Percentiles rank a stretch among this genome's conserved stretches.
These are phyloP conservation scores for Pseudomyrmex cubaensis DNA, from an alignment of 1,140 invertebrate species.

Conservation along the genomic window DNA sequence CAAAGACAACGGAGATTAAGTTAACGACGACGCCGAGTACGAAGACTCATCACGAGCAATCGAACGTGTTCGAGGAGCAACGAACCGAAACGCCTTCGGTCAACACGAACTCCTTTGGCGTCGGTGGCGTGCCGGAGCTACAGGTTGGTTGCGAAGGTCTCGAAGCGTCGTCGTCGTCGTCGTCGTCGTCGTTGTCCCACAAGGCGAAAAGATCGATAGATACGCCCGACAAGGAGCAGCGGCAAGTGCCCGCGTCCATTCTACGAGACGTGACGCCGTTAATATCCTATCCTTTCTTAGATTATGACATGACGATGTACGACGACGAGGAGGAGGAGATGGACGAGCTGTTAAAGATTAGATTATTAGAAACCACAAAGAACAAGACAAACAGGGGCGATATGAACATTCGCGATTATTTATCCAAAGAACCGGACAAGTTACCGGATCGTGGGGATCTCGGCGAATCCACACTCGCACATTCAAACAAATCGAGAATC, in stretches of 20 bases:
- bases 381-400: slow-evolving; percentile 77
- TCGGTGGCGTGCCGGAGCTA: slow-evolving; percentile 77
- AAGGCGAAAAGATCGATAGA: slow-evolving; percentile 65
- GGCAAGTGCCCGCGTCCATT: slow-evolving; percentile 8
- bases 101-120: slow-evolving; percentile 58
- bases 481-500: not conserved
- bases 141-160: slow-evolving; percentile 80
- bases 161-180: slow-evolving; percentile 59
- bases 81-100: slow-evolving; percentile 37
- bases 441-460: slow-evolving; percentile 79
- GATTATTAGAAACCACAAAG: slow-evolving; percentile 62
- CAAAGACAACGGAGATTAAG: slow-evolving; percentile 48
- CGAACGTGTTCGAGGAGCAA: slow-evolving; percentile 66
- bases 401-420: slow-evolving; percentile 70
- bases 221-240: not conserved
- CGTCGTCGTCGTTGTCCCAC: slow-evolving; percentile 27
- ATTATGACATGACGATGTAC: slow-evolving; percentile 59
- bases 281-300: not conserved
- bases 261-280: slow-evolving; percentile 66
- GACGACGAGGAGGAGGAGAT: slow-evolving; percentile 74
- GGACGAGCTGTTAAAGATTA: slow-evolving; percentile 78
- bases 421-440: slow-evolving; percentile 30
- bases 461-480: slow-evolving; percentile 49
- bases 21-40: not conserved
- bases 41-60: slow-evolving; percentile 50